These are phyloP conservation scores for zebrafish (Danio rerio) DNA, from an alignment of 2,113 vertebrate species.

Conservation along the genomic window GRCz12tu NC_133185.1:33215501-33216000, in stretches of 20 bases:
- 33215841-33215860: background rate
- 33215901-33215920: no score
- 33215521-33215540: background rate
- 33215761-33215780: background rate
- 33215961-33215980: no score
- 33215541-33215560: background rate
- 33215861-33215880: no score
- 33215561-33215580: slow-evolving; percentile 3
- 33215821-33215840: background rate
- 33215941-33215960: no score
- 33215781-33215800: background rate
- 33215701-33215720: background rate
- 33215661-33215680: slow-evolving; percentile 44
- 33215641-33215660: slow-evolving; percentile 34
- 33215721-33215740: no score
- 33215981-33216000: no score
- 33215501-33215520: background rate
- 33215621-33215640: slow-evolving; percentile 16
- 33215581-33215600: slow-evolving; percentile 9
- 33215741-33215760: no score
- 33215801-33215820: background rate
- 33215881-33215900: no score
- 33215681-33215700: background rate
- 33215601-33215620: slow-evolving; percentile 25
- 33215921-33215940: no score